A percentile compares a stretch with the other conserved stretches of the same genome.
Conservation (phyloP, 2,113 vertebrate species). For the Corydoras sp. region DNA sequence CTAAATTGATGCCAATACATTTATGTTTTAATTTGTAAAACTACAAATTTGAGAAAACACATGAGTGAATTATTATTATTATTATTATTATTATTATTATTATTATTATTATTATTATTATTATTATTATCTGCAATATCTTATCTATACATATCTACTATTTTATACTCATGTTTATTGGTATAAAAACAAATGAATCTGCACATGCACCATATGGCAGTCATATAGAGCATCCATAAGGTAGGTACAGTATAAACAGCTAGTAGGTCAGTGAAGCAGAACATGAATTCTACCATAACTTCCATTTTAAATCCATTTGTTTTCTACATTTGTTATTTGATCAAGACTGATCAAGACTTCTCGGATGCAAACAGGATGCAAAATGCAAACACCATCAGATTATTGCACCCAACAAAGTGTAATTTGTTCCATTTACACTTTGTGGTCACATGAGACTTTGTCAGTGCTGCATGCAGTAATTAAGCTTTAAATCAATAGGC, state of each 20-base stretch:
- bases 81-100: too few relatives aligned
- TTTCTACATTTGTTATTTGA: conserved; percentile 74
- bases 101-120: too few relatives aligned
- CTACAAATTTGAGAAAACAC: background rate
- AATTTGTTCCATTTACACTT: conserved; percentile 99
- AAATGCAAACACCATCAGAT: conserved; percentile 99
- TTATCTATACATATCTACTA: background rate
- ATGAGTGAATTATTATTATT: background rate
- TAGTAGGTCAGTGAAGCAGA: conserved; percentile 16
- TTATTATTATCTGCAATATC: background rate
- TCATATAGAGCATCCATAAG: conserved; percentile 30
- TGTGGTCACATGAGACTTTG: conserved; percentile 99
- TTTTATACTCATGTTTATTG: conserved; percentile 10
- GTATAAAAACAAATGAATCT: conserved; percentile 24
- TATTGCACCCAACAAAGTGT: conserved; percentile 98
- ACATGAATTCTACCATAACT: conserved; percentile 23
- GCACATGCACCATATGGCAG: conserved; percentile 22
- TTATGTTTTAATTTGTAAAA: too few relatives aligned
- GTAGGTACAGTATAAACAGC: conserved; percentile 23
- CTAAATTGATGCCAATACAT: too few relatives aligned
- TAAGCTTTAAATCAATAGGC: conserved; percentile 99
- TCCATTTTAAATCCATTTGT: conserved; percentile 11
- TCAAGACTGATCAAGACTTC: conserved; percentile 85
- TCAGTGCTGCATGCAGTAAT: conserved; percentile 99
- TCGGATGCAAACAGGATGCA: conserved; percentile 89